These are phyloP conservation scores for Arge pagana DNA, from an alignment of 2,888 invertebrate genomes.

Conservation along the genomic window DNA sequence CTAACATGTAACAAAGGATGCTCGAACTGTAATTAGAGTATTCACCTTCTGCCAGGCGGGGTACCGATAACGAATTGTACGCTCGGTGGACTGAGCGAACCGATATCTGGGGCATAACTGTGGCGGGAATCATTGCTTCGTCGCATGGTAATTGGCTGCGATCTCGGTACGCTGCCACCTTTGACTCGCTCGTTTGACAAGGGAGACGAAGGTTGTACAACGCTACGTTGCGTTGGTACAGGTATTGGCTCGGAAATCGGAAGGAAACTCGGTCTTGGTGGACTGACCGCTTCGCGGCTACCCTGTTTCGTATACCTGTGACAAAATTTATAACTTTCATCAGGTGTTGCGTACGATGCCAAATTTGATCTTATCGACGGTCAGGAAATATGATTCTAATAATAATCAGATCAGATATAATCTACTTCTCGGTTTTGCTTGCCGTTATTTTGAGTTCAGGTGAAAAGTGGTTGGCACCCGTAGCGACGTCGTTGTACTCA, in stretches of 20 bases:
- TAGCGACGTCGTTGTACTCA: no score
- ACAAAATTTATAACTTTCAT: conserved; percentile 62
- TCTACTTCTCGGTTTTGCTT: no score
- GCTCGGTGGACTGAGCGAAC: conserved; percentile 90
- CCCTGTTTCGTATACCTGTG: conserved; percentile 63
- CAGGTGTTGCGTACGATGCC: conserved; percentile 62
- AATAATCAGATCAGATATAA: conserved; percentile 31
- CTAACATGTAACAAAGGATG: background rate
- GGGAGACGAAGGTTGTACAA: conserved; percentile 35
- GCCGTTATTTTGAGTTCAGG: no score
- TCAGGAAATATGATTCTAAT: conserved; percentile 30
- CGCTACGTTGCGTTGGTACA: conserved; percentile 70
- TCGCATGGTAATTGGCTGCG: conserved; percentile 85
- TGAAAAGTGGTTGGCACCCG: no score
- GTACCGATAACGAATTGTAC: conserved; percentile 87
- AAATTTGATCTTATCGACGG: conserved; percentile 33
- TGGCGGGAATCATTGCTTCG: conserved; percentile 69
- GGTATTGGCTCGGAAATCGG: conserved; percentile 79
- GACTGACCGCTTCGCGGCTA: conserved; percentile 60
- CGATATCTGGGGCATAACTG: conserved; percentile 76
- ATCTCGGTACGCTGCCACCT: conserved; percentile 71
- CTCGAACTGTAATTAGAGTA: background rate
- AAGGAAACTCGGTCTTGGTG: conserved; percentile 70
- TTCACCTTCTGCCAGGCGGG: conserved; percentile 70
- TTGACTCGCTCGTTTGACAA: conserved; percentile 40